A percentile compares a stretch with the other conserved stretches of the same genome.
phyloP scores from a whole-genome alignment of 2,888 invertebrate genomes.

The Dimorphilus gyrociliatus region DNA sequence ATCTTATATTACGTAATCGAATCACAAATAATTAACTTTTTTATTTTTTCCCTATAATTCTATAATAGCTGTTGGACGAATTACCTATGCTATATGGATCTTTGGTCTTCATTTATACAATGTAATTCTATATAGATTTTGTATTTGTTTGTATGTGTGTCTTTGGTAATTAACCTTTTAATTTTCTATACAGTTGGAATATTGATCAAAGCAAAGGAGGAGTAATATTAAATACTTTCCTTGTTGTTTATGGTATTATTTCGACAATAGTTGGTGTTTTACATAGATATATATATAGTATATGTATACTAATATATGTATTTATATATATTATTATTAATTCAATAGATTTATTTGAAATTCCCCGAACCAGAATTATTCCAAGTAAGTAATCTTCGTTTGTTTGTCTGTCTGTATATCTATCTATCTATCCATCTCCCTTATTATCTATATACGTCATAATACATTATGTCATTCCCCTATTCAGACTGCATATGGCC shows the following conservation, averaged over 20 bases:
- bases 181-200: neutral
- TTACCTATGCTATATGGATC: constrained; percentile 40
- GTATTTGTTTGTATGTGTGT: constrained; percentile 2
- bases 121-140: constrained; percentile 28
- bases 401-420: too few species aligned
- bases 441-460: constrained; percentile 1
- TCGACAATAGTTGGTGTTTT: too few species aligned
- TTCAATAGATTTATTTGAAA: too few species aligned
- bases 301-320: too few species aligned
- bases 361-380: too few species aligned
- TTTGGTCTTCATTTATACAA: constrained; percentile 34
- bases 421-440: too few species aligned
- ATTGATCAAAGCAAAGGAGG: too few species aligned
- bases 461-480: constrained; percentile 3
- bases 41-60: constrained; percentile 1
- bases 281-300: constrained; percentile 4
- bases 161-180: neutral
- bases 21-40: neutral
- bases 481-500: constrained; percentile 31
- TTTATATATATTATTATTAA: too few species aligned
- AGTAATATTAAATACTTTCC: too few species aligned
- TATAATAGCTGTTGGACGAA: constrained; percentile 39
- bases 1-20: too few species aligned
- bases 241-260: too few species aligned
- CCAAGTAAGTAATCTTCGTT: too few species aligned